phyloP scores from a whole-genome alignment of 2,113 vertebrate species.

The Pelmatolapia mariae region DNA sequence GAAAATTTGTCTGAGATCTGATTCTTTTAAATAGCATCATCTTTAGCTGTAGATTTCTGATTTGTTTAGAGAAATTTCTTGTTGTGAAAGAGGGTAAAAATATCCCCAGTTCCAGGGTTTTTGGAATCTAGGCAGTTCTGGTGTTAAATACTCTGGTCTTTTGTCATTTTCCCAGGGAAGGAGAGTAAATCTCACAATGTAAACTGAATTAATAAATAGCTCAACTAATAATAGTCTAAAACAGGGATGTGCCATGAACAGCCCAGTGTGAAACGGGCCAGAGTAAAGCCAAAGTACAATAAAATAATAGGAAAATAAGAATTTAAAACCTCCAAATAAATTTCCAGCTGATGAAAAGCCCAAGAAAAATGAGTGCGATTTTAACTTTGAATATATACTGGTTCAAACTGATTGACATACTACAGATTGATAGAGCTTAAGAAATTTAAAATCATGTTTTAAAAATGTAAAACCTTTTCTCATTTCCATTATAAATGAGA shows the following conservation, averaged over 20 bases:
- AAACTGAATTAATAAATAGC: background rate
- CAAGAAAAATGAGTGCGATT: background rate
- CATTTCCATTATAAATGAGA: background rate
- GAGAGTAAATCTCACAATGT: background rate
- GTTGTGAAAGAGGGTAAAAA: background rate
- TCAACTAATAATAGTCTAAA: background rate
- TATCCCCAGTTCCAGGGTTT: background rate
- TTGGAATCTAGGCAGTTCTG: background rate
- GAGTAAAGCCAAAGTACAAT: background rate
- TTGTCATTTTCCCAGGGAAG: background rate
- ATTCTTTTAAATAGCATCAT: background rate
- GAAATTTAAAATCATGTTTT: background rate
- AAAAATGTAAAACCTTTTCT: background rate
- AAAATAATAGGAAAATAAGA: background rate
- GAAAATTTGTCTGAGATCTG: background rate
- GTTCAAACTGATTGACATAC: background rate
- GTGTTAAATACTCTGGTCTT: background rate
- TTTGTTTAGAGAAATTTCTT: background rate
- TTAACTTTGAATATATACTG: background rate
- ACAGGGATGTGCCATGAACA: background rate
- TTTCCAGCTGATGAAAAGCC: background rate
- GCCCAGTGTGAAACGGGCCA: background rate
- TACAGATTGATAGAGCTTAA: background rate
- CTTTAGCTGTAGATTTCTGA: background rate
- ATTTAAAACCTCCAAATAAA: background rate